Base-by-base conservation (phyloP, 2,113 vertebrate species). In the Dipodomys spectabilis region DNA sequence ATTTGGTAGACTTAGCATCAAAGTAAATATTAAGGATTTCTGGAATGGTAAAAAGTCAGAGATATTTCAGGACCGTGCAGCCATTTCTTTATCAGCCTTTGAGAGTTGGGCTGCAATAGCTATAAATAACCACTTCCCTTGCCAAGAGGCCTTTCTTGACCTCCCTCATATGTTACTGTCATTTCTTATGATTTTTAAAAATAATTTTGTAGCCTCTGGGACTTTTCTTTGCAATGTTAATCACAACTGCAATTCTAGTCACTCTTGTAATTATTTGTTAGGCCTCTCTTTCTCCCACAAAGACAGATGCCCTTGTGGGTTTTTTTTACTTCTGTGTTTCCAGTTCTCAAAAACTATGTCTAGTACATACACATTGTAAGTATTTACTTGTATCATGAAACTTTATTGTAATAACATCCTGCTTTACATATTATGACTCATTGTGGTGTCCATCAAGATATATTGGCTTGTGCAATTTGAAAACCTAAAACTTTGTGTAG, bases 91-190 rank as follows among this genome's bases (percentile, higher is more conserved):
- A 44, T 95, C 65, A 60, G 82, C 49, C 72, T 74, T 30, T 20
- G 12, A 65, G 57, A 60, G 28, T 92, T 94, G 75, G 83, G 22
- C 25, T 86, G 95, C 67, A 91, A 82, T 92, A 83, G 39, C 45
- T 82, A 19, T 65, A 93, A 92, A 72, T 88, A 79, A 75, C 53
- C 27, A 44, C 16, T 82, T n/a, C 32, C 13, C 16, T 15, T 60
- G 18, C 64, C 30, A 62, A 64, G 25, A 30, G 27, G 8, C 32
- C 9, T 79, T 89, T 60, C 65, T 60, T 44, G 35, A 62, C 67
- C 22, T 95, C 12, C 72, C 68, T 22, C 62, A 89, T 74, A 82
- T 93, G 64, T 79, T 69, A 82, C 49, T 71, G 45, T 92, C 7
- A 44, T 82, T 45, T 86, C 20, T 65, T 89, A 71, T 0, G 53